Base-by-base conservation (phyloP, 2,888 invertebrate species). In the Tiphia femorata region DNA sequence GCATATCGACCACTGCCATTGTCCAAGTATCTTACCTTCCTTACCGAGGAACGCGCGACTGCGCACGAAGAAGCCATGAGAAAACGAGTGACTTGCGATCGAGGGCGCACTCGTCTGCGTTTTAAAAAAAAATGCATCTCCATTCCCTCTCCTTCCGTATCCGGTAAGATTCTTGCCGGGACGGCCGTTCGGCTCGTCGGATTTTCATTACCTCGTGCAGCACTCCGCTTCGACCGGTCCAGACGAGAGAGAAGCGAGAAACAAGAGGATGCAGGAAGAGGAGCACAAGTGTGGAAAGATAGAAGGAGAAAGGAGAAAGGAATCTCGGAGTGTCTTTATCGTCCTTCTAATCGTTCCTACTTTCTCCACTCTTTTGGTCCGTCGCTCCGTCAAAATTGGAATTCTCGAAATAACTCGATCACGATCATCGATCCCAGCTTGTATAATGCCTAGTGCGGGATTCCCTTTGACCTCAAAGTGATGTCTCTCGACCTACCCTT, bases 391-490 rank as follows among this genome's bases (percentile, higher is more conserved):
- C 54, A 62, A 63, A 63, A 63, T 63, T 54, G 63, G 49, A 62
- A 63, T 63, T 63, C 62, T 51, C 48, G 54, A 61, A 61, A 63
- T 63, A 62, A 49, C 62, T 29, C 41, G 62, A 62, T 56, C 53
- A 10, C 48, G 53, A 57, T 49, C 50, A 58, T 63, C 57, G 57
- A 54, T 44, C 25, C 14, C 16, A 49, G 20, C 27, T n/a, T 30
- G 40, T 40, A 21, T 49, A 42, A 51, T 42, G 42, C 30, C 48
- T 33, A 30, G 35, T 50, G 37, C 27, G 44, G 35, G 50, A 55
- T 63, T 64, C 61, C 40, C 59, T 67, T 64, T 67, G 62, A 63
- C 48, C 56, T 58, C 62, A 58, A 70, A 70, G 67, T 54, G 55
- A 29, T 43, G 42, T 48, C 40, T 17, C 43, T 43, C 25, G 38